A percentile compares a stretch with the other conserved stretches of the same genome.
Conservation (phyloP, 2,797 vertebrate genomes). For the Atherinosoma microstoma region DNA sequence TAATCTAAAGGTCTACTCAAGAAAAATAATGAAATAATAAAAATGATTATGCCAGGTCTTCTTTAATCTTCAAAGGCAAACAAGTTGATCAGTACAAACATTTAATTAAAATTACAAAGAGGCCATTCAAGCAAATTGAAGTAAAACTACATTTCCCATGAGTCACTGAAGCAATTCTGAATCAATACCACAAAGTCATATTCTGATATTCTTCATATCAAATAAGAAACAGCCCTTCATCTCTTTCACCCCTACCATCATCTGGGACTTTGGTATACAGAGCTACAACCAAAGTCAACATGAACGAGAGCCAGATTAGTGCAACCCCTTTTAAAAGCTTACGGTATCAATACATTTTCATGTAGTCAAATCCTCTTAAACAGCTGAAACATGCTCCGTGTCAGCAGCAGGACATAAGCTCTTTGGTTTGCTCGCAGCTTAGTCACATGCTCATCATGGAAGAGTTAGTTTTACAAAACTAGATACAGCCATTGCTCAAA, state of each 20-base stretch:
- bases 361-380: constrained; percentile 69
- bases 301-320: constrained; percentile 14
- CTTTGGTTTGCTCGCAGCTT: constrained; percentile 26
- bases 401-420: constrained; percentile 40
- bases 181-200: too few species aligned
- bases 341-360: constrained; percentile 69
- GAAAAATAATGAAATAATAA: too few species aligned
- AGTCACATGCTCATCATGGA: not conserved
- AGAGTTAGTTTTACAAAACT: not conserved
- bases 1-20: too few species aligned
- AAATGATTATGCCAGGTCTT: too few species aligned
- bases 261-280: not conserved
- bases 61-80: too few species aligned
- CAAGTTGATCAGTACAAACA: too few species aligned
- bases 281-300: too few species aligned
- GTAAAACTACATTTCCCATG: too few species aligned
- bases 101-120: too few species aligned
- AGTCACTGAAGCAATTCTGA: too few species aligned
- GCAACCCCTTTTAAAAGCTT: constrained; percentile 63
- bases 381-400: constrained; percentile 30
- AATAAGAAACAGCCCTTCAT: not conserved
- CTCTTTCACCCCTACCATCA: not conserved
- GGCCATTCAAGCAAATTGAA: too few species aligned
- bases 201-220: too few species aligned
- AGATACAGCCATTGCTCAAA: not conserved